Conservation (phyloP, 2,797 vertebrate genomes). For the Chanos chanos region DNA sequence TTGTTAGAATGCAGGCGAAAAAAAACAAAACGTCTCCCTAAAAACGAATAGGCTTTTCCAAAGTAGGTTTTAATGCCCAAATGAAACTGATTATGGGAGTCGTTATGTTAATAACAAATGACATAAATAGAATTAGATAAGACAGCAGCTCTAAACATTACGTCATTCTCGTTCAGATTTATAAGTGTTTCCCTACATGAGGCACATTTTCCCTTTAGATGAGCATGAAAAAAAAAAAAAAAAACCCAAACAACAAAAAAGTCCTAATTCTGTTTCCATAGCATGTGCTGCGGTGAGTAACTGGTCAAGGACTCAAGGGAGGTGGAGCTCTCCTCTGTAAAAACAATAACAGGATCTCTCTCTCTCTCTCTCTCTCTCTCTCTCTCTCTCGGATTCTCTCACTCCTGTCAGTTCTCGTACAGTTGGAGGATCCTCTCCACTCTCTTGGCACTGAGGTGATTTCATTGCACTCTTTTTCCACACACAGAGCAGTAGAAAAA, state of each 20-base stretch:
- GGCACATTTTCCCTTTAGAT: slow-evolving; percentile 21
- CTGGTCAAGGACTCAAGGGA: slow-evolving; percentile 46
- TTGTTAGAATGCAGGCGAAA: background rate
- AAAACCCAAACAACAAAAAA: too few species aligned
- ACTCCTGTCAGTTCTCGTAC: too few species aligned
- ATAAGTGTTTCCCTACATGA: slow-evolving; percentile 35
- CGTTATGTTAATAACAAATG: slow-evolving; percentile 11
- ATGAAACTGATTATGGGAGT: background rate
- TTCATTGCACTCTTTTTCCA: background rate
- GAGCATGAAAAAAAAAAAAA: too few species aligned
- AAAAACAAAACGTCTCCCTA: background rate
- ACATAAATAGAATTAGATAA: slow-evolving; percentile 16
- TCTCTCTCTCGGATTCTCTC: background rate
- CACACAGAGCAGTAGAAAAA: background rate
- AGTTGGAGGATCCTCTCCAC: too few species aligned
- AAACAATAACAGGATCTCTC: slow-evolving; percentile 54
- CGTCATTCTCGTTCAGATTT: background rate
- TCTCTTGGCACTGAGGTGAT: background rate
- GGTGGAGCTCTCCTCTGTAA: slow-evolving; percentile 35
- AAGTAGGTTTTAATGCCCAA: background rate
- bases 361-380: background rate
- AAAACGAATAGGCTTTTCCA: too few species aligned
- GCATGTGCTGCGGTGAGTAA: slow-evolving; percentile 30
- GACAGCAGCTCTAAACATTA: slow-evolving; percentile 1
- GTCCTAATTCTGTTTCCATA: slow-evolving; percentile 36